phyloP scores from a whole-genome alignment of 2,888 invertebrate species.

The Ferrisia virgata region DNA sequence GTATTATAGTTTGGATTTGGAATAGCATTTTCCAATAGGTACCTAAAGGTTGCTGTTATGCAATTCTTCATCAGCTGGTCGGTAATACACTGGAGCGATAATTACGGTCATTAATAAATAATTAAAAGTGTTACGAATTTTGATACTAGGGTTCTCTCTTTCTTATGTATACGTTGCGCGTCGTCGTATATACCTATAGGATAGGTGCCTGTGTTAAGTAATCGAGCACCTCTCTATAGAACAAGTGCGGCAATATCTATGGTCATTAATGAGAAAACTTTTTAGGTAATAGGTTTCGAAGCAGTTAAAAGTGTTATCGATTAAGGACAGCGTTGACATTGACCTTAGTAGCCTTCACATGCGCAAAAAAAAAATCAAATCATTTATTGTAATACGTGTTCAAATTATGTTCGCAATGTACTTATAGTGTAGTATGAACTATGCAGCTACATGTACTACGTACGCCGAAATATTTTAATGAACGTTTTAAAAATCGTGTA shows the following conservation, averaged over 20 bases:
- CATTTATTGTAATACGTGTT: not conserved
- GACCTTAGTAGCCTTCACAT: constrained; percentile 24
- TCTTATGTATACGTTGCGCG: not conserved
- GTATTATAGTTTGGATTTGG: no score
- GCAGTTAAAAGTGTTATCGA: not conserved
- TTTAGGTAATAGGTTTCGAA: not conserved
- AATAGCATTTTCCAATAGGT: not conserved
- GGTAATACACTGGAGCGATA: not conserved
- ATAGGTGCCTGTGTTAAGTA: not conserved
- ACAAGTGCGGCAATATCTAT: constrained; percentile 23
- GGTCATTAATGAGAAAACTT: constrained; percentile 25
- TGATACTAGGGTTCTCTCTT: not conserved
- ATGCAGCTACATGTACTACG: not conserved
- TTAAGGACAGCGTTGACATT: constrained; percentile 21
- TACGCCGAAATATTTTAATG: constrained; percentile 7
- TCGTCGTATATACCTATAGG: no score
- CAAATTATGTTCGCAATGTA: not conserved
- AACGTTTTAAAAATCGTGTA: not conserved
- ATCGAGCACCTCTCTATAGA: not conserved
- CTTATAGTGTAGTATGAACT: not conserved
- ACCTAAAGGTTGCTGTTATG: no score
- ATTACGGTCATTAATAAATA: constrained; percentile 27
- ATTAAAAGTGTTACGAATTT: constrained; percentile 15
- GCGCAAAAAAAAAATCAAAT: not conserved
- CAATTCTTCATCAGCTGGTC: not conserved